phyloP scores from a whole-genome alignment of 1,140 invertebrate species.

The Polyergus mexicanus region DNA sequence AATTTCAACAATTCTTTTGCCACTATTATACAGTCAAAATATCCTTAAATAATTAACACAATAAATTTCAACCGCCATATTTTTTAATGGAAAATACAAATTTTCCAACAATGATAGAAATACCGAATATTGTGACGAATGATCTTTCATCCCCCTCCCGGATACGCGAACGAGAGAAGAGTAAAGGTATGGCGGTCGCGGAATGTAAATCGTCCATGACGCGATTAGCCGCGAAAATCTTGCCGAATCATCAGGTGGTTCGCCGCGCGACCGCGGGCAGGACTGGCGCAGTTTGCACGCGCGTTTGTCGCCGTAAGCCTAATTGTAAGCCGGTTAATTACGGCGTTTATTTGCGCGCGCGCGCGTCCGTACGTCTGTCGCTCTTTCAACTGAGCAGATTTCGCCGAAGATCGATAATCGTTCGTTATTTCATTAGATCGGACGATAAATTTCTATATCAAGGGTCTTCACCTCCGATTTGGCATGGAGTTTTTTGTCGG shows the following conservation, averaged over 20 bases:
- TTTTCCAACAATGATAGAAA: too few species aligned
- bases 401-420: constrained; percentile 43
- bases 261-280: constrained; percentile 44
- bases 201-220: constrained; percentile 52
- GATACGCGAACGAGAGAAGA: constrained; percentile 13
- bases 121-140: too few species aligned
- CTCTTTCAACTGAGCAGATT: not conserved
- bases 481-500: too few species aligned
- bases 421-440: constrained; percentile 20
- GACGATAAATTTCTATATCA: too few species aligned
- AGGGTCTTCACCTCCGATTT: too few species aligned
- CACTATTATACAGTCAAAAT: too few species aligned
- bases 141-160: constrained; percentile 26
- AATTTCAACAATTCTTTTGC: too few species aligned
- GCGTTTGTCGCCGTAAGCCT: constrained; percentile 54
- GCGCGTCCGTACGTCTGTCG: not conserved
- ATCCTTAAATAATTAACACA: too few species aligned
- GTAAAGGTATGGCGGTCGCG: constrained; percentile 31
- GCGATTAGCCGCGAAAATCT: constrained; percentile 55
- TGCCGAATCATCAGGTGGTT: constrained; percentile 63
- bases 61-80: too few species aligned
- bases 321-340: constrained; percentile 61
- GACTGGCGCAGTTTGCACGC: constrained; percentile 39
- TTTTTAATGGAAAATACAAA: too few species aligned
- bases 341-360: constrained; percentile 40